A percentile compares a stretch with the other conserved stretches of the same genome.
phyloP scores from a whole-genome alignment of 2,113 vertebrate species.

The Sylvia atricapilla region DNA sequence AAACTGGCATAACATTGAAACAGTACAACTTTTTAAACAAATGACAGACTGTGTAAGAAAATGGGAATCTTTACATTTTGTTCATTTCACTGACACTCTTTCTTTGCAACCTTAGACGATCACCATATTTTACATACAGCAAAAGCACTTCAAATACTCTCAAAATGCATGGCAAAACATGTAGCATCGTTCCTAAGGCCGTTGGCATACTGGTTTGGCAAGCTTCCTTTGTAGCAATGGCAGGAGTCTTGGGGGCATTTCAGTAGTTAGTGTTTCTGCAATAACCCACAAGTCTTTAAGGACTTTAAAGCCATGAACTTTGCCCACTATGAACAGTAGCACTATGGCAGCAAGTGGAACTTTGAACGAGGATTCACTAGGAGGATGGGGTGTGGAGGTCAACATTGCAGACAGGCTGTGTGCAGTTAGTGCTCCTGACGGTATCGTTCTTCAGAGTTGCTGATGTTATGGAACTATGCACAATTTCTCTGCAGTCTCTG shows the following conservation, averaged over 20 bases:
- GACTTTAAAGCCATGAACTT: not conserved
- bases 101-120: not conserved
- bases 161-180: not conserved
- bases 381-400: not conserved
- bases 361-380: not conserved
- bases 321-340: not conserved
- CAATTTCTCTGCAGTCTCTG: not conserved
- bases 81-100: not conserved
- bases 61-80: too few species aligned
- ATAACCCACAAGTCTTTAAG: not conserved
- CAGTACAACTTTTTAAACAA: too few species aligned
- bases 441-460: rapidly evolving
- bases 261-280: not conserved
- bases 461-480: not conserved
- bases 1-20: too few species aligned
- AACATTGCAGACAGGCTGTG: not conserved
- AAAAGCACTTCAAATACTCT: not conserved
- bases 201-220: not conserved
- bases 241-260: not conserved
- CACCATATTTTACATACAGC: not conserved
- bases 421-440: not conserved
- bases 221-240: not conserved
- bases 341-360: not conserved
- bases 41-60: too few species aligned
- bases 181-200: not conserved